Conservation (phyloP, 2,797 vertebrate genomes). For the Serranus cabrilla region DNA sequence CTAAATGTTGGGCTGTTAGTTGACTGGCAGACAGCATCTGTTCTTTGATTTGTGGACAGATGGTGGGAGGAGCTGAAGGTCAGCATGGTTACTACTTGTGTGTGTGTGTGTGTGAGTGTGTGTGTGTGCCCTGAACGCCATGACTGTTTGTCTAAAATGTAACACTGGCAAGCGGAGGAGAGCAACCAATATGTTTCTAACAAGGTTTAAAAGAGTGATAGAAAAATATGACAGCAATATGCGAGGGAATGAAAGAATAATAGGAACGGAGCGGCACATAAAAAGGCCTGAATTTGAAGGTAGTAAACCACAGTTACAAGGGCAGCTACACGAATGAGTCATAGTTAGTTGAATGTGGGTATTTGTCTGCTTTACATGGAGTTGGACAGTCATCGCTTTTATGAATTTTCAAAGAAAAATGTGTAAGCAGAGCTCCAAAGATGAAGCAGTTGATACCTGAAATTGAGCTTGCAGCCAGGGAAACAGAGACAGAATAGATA, state of each 20-base stretch:
- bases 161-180: conserved; percentile 41
- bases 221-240: conserved; percentile 37
- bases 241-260: not conserved
- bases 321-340: conserved; percentile 28
- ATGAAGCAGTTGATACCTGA: conserved; percentile 19
- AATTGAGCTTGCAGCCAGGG: not conserved
- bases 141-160: conserved; percentile 42
- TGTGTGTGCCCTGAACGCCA: conserved; percentile 13
- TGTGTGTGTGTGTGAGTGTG: conserved; percentile 19
- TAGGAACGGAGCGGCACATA: not conserved
- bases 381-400: conserved; percentile 15
- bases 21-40: conserved; percentile 81
- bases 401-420: conserved; percentile 11
- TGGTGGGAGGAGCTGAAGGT: conserved; percentile 82
- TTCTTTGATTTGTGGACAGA: conserved; percentile 80
- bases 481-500: conserved; percentile 3
- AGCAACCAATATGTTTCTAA: conserved; percentile 43
- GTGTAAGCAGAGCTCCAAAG: not conserved
- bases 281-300: conserved; percentile 30
- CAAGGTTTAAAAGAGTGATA: conserved; percentile 34
- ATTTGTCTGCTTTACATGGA: conserved; percentile 35
- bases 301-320: conserved; percentile 23
- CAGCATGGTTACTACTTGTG: conserved; percentile 53
- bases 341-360: conserved; percentile 24
- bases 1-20: conserved; percentile 78